Conservation (phyloP, 2,113 vertebrate species). For the Oenanthe oenanthe region DNA sequence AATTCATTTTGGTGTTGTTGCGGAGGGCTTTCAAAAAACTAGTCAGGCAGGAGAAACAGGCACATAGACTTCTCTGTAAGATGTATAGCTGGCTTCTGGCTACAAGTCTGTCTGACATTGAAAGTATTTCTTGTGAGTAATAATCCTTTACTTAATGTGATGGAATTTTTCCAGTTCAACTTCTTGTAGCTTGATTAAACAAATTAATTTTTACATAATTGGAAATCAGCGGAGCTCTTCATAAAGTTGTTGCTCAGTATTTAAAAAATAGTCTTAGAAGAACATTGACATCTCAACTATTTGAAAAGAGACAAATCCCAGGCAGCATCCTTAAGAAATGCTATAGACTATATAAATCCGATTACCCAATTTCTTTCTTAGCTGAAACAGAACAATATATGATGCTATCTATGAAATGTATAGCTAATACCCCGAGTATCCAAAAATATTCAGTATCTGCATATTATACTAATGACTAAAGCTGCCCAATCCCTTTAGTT, state of each 20-base stretch:
- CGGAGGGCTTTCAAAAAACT: not conserved
- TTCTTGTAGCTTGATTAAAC: slow-evolving; percentile 63
- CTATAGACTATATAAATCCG: slow-evolving; percentile 14
- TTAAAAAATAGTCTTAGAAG: slow-evolving; percentile 43
- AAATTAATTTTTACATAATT: slow-evolving; percentile 63
- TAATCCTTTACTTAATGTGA: slow-evolving; percentile 51
- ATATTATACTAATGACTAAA: not conserved
- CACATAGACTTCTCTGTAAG: not conserved
- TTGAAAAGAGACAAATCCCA: slow-evolving; percentile 35
- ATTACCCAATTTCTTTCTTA: slow-evolving; percentile 10
- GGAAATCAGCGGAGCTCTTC: slow-evolving; percentile 6
- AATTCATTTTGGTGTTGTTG: not conserved
- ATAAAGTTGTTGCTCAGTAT: slow-evolving; percentile 11
- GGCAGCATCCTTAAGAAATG: slow-evolving; percentile 17
- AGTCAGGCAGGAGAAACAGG: not conserved
- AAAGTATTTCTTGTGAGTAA: slow-evolving; percentile 50
- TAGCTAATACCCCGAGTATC: not conserved
- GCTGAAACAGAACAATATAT: slow-evolving; percentile 1
- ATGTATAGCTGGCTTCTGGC: slow-evolving; percentile 1
- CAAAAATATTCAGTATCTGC: slow-evolving; percentile 15
- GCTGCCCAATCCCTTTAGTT: not conserved
- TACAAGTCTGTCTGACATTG: slow-evolving; percentile 7
- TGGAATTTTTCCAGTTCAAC: slow-evolving; percentile 43
- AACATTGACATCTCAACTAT: not conserved
- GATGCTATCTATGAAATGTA: slow-evolving; percentile 10